Evolutionary conservation across 2,888 invertebrate species (phyloP), one percentile per base, ranked within the genome.

Genomic region (Trichopoda pennipes): DNA sequence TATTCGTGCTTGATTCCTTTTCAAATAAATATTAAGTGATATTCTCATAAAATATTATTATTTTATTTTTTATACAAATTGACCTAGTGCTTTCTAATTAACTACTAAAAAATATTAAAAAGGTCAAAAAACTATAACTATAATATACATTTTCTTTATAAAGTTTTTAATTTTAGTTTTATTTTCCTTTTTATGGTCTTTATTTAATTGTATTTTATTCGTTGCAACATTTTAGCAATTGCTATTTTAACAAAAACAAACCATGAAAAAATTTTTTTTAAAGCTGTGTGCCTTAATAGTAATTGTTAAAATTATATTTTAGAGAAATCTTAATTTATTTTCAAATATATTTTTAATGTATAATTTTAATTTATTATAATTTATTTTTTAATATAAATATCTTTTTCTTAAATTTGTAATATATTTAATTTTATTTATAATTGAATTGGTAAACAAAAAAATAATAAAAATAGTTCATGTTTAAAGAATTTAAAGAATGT

Each of bases 231-330:
- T 83, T 86, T 87, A 85, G 88, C 87, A 87, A 88, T 89, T 88
- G 88, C 88, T 89, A 89, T 87, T 92, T 92, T 2, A 63, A 63
- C 2, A 28, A 60, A 61, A 47, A 79, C 68, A 60, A 85, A 81
- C 72, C 74, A 10, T 35, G 47, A 79, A 84, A 85, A 79, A 80
- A 75, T 92, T 92, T 93, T 55, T 55, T 68, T 93, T 92, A 92
- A 93, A 92, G 95, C 95, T 95, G 95, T 94, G 95, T 95, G 95
- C 95, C 95, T 95, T 94, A 68, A 94, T 94, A 94, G 94, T 94
- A 94, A 94, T 94, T 94, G 94, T 94, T 94, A 93, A 66, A 78
- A 56, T 64, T 64, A n/a, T 28, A 61, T 32, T 60, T 69, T 58
- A 61, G 51, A 55, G 21, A 19, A 35, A 16, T 61, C 64, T 56